Evolutionary conservation across 2,797 vertebrate genomes (phyloP), one percentile per base, ranked within the genome.

Genomic region (Bradypus variegatus): DNA sequence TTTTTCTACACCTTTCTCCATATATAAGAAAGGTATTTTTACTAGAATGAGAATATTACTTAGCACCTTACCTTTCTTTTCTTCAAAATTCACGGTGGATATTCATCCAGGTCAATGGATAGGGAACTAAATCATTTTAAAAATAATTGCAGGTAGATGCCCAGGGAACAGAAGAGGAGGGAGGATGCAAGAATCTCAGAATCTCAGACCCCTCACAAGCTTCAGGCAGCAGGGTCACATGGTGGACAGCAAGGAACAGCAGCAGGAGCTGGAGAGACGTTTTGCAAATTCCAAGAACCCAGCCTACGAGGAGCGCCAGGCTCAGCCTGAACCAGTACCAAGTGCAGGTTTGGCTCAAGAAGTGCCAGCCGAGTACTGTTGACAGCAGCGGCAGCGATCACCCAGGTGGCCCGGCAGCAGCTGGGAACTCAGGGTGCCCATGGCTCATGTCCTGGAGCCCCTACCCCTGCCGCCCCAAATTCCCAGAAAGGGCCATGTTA

Each of bases 261-360:
- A 1, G 3, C 12, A 8, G 31, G 27, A 33, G 16, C 53, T 89
- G 29, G 62, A 70, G 14, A 8, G 0, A 0, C 1, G 55, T 1
- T 85, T 89, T 16, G 2, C 2, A 21, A 45, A 1, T 23, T 70
- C n/a, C 55, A 18, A 0, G 5, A 45, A 53, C n/a, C 86, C 65
- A 0, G 27, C 11, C 27, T 31, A 2, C 4, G 2, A 19, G 15
- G 16, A 62, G 0, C 33, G 15, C 19, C 53, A 21, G 21, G 8
- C 86, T 78, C 12, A 4, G 33, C 4, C 82, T 86, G 15, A 2
- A 31, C 9, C 13, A 70, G 13, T 4, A 3, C 75, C 90, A 79
- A 10, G 41, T 72, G 25, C 69, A 94, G 85, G 36, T 94, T 15
- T 93, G 86, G 88, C 94, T 94, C 76, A 82, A 91, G 83, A 94